Base-by-base conservation (phyloP, 2,888 invertebrate species). In the Hartigia nigra region DNA sequence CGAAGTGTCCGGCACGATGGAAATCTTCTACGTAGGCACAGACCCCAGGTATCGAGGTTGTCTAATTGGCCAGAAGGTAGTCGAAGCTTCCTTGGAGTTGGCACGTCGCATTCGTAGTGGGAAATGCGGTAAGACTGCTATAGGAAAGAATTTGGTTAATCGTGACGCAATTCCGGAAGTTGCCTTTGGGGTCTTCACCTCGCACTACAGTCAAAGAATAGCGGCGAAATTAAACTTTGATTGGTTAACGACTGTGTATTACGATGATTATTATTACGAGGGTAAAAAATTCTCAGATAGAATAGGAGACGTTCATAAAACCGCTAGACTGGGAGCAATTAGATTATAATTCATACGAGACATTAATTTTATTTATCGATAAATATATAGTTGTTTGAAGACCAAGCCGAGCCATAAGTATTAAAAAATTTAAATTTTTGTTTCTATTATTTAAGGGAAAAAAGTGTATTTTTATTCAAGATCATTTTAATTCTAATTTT, bases 21-120 rank as follows among this genome's bases (percentile, higher is more conserved):
- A 96, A 91, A 88, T 96, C 23, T 95, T 95, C 94, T 96, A 95
- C 86, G 86, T 96, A 55, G 94, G 92, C 2, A 95, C 95, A 0
- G 86, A 93, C 31, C 92, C 93, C 0, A 92, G 93, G 31, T 94
- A 93, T 85, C 92, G 93, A 80, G 87, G 92, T 0, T 92, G 91
- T n/a, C 93, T 93, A 9, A 92, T 96, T 12, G 95, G 91, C 0
- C 91, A 86, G 2, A 87, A 92, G 23, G 88, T 96, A 5, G 92
- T 92, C 81, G 92, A 93, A 84, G 90, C 91, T 12, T 93, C 94
- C 0, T 90, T 95, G 74, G 92, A 94, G 69, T 82, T 95, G 4
- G 81, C 69, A 35, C 69, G 55, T n/a, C 70, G 75, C 55, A 78
- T 80, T 55, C 76, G 39, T 12, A 75, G 77, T 69, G 93, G 93